Evolutionary conservation across 2,888 invertebrate species (phyloP).

Genomic region (Thereva unica): DNA sequence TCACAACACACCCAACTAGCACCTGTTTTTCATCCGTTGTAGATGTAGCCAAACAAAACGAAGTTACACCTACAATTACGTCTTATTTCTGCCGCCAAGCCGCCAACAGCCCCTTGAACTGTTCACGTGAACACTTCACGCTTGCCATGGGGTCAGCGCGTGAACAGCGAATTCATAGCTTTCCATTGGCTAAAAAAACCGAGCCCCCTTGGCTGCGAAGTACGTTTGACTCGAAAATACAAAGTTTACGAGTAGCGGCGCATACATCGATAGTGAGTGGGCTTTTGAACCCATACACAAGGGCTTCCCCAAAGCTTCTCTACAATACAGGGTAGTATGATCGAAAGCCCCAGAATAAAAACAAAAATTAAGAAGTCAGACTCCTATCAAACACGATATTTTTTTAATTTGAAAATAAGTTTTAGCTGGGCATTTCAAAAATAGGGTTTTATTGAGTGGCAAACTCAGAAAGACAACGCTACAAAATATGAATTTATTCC

Average conservation of each 20-base stretch:
- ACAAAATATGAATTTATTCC: no score
- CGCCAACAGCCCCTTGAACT: conserved; percentile 54
- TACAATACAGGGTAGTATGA: not conserved
- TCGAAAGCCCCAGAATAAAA: no score
- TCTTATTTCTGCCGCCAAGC: not conserved
- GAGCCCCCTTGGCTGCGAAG: conserved; percentile 65
- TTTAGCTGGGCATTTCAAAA: no score
- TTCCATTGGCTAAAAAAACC: conserved; percentile 68
- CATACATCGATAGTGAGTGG: not conserved
- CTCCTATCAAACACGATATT: no score
- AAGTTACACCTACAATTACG: conserved; percentile 7
- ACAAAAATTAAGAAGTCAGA: no score
- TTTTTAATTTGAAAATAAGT: no score
- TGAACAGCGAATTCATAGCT: conserved; percentile 62
- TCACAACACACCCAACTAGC: not conserved
- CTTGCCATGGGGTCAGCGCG: conserved; percentile 76
- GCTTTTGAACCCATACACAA: not conserved
- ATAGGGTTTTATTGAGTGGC: no score
- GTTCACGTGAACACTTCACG: conserved; percentile 69
- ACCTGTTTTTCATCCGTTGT: not conserved
- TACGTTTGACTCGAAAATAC: not conserved
- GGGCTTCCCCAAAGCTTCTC: not conserved
- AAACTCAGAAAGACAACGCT: no score
- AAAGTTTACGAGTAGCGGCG: conserved; percentile 15
- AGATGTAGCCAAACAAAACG: not conserved